A percentile compares a stretch with the other conserved stretches of the same genome.
Evolutionary conservation across 2,888 invertebrate species (phyloP).

Genomic region (Lacanobia wlatinum): DNA sequence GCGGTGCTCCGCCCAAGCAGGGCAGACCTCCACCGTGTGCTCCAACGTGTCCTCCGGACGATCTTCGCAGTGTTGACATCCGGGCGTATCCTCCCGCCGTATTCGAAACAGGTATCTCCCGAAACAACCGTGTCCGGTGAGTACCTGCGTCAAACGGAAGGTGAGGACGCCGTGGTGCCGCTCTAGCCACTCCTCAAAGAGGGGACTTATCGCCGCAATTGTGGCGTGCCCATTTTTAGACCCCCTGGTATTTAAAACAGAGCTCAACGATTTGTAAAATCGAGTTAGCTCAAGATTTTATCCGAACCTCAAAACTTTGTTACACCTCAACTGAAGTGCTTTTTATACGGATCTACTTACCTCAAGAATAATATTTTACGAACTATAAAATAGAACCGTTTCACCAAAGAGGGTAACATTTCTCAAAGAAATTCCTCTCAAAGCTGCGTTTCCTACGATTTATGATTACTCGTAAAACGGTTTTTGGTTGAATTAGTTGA

Average conservation of each 20-base stretch:
- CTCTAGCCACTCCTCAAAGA: too few species aligned
- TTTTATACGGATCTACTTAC: constrained; percentile 38
- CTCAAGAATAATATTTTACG: constrained; percentile 63
- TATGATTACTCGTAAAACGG: constrained; percentile 83
- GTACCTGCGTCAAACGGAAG: too few species aligned
- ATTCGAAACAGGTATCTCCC: too few species aligned
- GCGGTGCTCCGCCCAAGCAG: too few species aligned
- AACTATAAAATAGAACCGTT: constrained; percentile 67
- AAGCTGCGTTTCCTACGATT: constrained; percentile 75
- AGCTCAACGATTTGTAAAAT: constrained; percentile 44
- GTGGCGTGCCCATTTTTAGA: too few species aligned
- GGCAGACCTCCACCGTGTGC: too few species aligned
- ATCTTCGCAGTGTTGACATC: too few species aligned
- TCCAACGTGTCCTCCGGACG: too few species aligned
- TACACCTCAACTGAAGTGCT: constrained; percentile 37
- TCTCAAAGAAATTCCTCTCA: constrained; percentile 52
- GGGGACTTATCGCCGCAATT: too few species aligned
- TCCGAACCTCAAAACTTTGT: constrained; percentile 25
- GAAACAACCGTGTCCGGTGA: too few species aligned
- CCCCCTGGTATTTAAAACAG: constrained; percentile 6
- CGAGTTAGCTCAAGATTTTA: constrained; percentile 28
- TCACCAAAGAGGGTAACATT: constrained; percentile 53
- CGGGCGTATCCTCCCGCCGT: too few species aligned
- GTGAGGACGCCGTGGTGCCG: too few species aligned
- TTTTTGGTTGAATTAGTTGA: constrained; percentile 82